A percentile compares a stretch with the other conserved stretches of the same genome.
phyloP scores from a whole-genome alignment of 2,113 vertebrate genomes.

The Microcebus griseorufus region DNA sequence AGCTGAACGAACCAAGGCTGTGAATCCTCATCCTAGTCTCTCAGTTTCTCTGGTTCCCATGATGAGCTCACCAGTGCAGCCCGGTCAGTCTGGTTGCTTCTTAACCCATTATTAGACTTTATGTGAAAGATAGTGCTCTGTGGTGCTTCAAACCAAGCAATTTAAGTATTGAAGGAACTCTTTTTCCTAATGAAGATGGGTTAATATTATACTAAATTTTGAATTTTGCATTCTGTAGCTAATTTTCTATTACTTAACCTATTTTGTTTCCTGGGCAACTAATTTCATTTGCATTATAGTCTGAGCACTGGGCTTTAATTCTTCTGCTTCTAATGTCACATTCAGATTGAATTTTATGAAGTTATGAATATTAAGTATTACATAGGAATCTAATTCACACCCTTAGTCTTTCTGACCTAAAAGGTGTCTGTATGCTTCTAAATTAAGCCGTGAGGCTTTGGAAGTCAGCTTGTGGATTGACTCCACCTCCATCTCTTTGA shows the following conservation, averaged over 20 bases:
- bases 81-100: slow-evolving; percentile 82
- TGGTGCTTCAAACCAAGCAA: background rate
- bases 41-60: slow-evolving; percentile 53
- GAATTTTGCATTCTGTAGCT: background rate
- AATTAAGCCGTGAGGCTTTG: background rate
- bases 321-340: background rate
- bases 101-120: background rate
- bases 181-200: background rate
- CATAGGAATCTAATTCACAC: background rate
- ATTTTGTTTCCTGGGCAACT: slow-evolving; percentile 14
- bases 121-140: background rate
- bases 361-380: slow-evolving; percentile 27
- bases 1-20: slow-evolving; percentile 19
- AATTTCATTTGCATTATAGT: slow-evolving; percentile 25
- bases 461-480: background rate
- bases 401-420: background rate
- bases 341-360: slow-evolving; percentile 38
- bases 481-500: slow-evolving; percentile 25
- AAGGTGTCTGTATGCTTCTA: background rate
- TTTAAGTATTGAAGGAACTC: background rate
- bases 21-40: background rate
- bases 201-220: background rate
- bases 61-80: slow-evolving; percentile 87
- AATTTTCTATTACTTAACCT: background rate
- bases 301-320: background rate